Conservation (phyloP, 2,888 invertebrate species). For the Carcina quercana region DNA sequence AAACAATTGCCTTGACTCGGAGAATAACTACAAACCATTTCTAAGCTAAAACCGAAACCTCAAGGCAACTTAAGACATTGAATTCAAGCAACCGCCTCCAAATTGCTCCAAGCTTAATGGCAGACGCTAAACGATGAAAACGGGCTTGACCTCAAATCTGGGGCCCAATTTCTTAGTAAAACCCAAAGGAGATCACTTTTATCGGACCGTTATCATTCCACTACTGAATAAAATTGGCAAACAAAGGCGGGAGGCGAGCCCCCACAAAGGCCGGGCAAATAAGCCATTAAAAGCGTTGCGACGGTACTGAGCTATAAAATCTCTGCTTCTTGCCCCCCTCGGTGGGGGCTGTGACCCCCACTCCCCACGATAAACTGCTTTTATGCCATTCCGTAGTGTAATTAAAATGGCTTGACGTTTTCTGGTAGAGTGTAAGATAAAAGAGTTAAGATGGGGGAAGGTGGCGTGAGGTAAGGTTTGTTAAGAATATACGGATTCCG, state of each 20-base stretch:
- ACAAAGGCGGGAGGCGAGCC: slow-evolving; percentile 48
- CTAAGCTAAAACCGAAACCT: no score
- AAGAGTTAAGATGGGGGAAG: slow-evolving; percentile 32
- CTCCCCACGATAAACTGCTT: slow-evolving; percentile 63
- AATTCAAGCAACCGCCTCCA: no score
- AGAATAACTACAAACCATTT: no score
- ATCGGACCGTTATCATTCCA: slow-evolving; percentile 47
- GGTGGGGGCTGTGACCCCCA: slow-evolving; percentile 20
- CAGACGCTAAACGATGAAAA: no score
- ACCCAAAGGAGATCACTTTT: no score
- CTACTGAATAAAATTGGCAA: slow-evolving; percentile 58
- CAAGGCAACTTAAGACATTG: no score
- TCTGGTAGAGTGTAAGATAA: slow-evolving; percentile 41
- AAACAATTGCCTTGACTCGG: no score
- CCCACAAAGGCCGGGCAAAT: slow-evolving; percentile 63
- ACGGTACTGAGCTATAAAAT: slow-evolving; percentile 69
- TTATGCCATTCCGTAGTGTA: slow-evolving; percentile 66
- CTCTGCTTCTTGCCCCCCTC: slow-evolving; percentile 68
- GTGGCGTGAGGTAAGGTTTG: no score
- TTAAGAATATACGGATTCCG: no score
- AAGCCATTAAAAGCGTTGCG: slow-evolving; percentile 72
- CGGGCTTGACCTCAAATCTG: no score
- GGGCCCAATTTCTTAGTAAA: slow-evolving; percentile 19
- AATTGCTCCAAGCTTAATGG: no score
- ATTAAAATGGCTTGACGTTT: slow-evolving; percentile 68